Evolutionary conservation across 2,113 vertebrate genomes (phyloP), one percentile per base, ranked within the genome.

Genomic region (Pomatostomus ruficeps): DNA sequence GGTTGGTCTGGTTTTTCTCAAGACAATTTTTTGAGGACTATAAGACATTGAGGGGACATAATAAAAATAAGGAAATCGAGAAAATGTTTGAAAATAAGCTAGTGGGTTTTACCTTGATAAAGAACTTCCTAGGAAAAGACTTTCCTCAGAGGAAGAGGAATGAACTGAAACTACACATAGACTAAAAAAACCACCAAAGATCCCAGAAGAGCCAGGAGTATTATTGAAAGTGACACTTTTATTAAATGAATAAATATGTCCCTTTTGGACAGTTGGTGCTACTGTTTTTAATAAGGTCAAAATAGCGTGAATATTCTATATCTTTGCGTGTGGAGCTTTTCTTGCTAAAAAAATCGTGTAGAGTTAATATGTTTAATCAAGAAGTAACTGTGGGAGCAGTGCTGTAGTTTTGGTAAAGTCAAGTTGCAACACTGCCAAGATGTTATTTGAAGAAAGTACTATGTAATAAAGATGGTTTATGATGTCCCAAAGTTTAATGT

Each of bases 381-480:
- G 75, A 72, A 63, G 43, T 51, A 78, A 33, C 57, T 55, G 31
- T 51, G 66, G n/a, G 31, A 80, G 4, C 28, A 75, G 15, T 68
- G 40, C 40, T 92, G 7, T 67, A 49, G 26, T 74, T 93, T 86
- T 93, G 67, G 18, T 46, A 31, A 91, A 95, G 43, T 63, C 55
- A 85, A 82, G n/a, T 36, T 88, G 54, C 61, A 77, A 33, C 20
- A 21, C 42, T 80, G 51, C 55, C 73, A 63, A 59, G 55, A 36
- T 45, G 31, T 85, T 65, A 67, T 77, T 51, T 91, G 63, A 84
- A 71, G 72, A 84, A 94, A 83, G 19, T 46, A 16, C 28, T 80
- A 25, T 77, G 75, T 81, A 88, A 90, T 90, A 91, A 91, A 85
- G 16, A 63, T n/a, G 28, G 59, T 86, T 88, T 93, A 55, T 91